Evolutionary conservation across 2,888 invertebrate species (phyloP).

Genomic region (Oegoconia quadripuncta): DNA sequence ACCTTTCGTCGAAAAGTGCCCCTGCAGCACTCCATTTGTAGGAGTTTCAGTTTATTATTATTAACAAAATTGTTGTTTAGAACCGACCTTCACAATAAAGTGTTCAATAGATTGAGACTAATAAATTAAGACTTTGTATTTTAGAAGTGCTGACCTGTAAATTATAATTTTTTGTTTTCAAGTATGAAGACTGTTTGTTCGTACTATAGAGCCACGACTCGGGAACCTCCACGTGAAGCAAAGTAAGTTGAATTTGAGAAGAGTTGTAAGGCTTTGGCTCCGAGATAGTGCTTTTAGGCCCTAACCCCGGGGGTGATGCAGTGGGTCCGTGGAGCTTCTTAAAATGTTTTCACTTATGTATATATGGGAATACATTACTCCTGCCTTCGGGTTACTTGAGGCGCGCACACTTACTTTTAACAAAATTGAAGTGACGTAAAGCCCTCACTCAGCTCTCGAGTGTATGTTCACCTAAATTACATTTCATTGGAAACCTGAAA

Average conservation of each 20-base stretch:
- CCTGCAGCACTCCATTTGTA: no score
- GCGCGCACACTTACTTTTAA: constrained; percentile 73
- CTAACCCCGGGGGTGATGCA: constrained; percentile 78
- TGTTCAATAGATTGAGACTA: no score
- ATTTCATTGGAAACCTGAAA: constrained; percentile 66
- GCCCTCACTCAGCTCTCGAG: constrained; percentile 68
- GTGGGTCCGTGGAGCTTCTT: constrained; percentile 76
- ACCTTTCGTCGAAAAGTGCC: no score
- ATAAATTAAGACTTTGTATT: neutral
- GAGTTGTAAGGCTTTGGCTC: constrained; percentile 79
- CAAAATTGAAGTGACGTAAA: constrained; percentile 78
- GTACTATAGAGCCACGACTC: constrained; percentile 45
- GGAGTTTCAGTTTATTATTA: no score
- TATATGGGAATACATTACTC: constrained; percentile 78
- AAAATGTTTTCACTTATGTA: constrained; percentile 79
- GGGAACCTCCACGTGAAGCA: constrained; percentile 68
- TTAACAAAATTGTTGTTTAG: neutral
- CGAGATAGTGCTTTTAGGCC: constrained; percentile 80
- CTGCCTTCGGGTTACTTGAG: constrained; percentile 72
- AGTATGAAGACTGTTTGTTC: constrained; percentile 43
- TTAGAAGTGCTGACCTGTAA: neutral
- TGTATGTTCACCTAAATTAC: constrained; percentile 71
- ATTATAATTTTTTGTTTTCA: constrained; percentile 6
- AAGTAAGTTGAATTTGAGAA: constrained; percentile 79
- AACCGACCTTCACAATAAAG: no score